Evolutionary conservation across 1,140 invertebrate genomes (phyloP).

Genomic region (Sipha flava): DNA sequence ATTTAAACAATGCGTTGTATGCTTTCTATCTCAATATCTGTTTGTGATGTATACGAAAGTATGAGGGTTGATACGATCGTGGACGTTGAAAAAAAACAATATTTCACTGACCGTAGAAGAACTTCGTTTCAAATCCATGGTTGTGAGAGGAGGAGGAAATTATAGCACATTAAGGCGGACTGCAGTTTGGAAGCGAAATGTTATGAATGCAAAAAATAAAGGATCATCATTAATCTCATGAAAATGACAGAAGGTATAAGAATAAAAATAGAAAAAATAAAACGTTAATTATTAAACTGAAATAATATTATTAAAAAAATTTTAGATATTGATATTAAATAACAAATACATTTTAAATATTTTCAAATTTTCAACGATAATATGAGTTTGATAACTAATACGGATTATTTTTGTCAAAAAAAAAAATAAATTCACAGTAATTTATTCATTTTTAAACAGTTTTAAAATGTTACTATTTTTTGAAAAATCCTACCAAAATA

Average conservation of each 20-base stretch:
- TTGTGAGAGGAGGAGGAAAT: background rate
- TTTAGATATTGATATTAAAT: too few species aligned
- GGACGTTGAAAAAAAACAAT: background rate
- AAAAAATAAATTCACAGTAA: too few species aligned
- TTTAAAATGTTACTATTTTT: too few species aligned
- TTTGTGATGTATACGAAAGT: background rate
- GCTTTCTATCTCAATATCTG: background rate
- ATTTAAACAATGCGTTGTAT: background rate
- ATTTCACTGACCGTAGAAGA: background rate
- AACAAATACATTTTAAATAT: too few species aligned
- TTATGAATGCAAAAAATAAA: background rate
- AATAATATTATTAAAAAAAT: too few species aligned
- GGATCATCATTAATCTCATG: background rate
- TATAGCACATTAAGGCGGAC: background rate
- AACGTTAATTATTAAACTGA: background rate
- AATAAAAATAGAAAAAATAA: background rate
- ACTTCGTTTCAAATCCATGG: background rate
- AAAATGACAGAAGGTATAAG: background rate
- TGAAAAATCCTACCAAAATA: too few species aligned
- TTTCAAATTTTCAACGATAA: too few species aligned
- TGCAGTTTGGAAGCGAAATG: background rate
- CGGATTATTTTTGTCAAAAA: too few species aligned
- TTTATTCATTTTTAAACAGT: too few species aligned
- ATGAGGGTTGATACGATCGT: background rate
- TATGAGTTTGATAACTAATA: too few species aligned